Evolutionary conservation across 2,797 vertebrate genomes (phyloP).

Genomic region (Scolopax rusticola): DNA sequence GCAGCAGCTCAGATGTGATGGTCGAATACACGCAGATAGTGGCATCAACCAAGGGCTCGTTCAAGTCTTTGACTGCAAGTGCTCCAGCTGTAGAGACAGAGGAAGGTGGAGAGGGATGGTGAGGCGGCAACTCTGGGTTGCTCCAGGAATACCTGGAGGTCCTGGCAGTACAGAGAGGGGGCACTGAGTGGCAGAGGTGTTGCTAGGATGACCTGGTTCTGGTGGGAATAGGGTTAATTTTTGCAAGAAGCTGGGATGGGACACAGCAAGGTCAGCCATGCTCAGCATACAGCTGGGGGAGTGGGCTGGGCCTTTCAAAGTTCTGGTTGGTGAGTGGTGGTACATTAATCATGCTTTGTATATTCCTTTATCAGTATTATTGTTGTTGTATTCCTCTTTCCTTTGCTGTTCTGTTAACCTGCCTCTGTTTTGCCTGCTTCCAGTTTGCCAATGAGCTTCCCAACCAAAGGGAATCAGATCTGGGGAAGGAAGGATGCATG

Average conservation of each 20-base stretch:
- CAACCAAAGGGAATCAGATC: not conserved
- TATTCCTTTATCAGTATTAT: not conserved
- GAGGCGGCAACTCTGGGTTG: not conserved
- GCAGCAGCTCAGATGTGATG: constrained; percentile 90
- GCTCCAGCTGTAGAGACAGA: constrained; percentile 71
- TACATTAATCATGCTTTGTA: not conserved
- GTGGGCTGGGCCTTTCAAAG: not conserved
- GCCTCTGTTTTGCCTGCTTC: not conserved
- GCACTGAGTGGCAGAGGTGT: not conserved
- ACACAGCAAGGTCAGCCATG: not conserved
- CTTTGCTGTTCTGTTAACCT: not conserved
- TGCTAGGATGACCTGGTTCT: not conserved
- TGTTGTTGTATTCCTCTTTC: not conserved
- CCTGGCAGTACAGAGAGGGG: not conserved
- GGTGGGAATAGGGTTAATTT: not conserved
- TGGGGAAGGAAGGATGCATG: not conserved
- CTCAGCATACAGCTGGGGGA: not conserved
- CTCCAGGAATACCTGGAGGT: not conserved
- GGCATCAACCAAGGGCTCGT: constrained; percentile 84
- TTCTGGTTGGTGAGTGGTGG: too few relatives aligned
- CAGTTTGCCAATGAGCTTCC: not conserved
- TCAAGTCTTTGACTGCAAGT: constrained; percentile 79
- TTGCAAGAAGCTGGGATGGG: not conserved
- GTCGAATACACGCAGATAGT: constrained; percentile 86
- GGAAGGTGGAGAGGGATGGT: not conserved